Percentiles rank a stretch among this genome's conserved stretches.
Conservation (phyloP, 1,140 invertebrate species). For the Lepidotrigona ventralis region DNA sequence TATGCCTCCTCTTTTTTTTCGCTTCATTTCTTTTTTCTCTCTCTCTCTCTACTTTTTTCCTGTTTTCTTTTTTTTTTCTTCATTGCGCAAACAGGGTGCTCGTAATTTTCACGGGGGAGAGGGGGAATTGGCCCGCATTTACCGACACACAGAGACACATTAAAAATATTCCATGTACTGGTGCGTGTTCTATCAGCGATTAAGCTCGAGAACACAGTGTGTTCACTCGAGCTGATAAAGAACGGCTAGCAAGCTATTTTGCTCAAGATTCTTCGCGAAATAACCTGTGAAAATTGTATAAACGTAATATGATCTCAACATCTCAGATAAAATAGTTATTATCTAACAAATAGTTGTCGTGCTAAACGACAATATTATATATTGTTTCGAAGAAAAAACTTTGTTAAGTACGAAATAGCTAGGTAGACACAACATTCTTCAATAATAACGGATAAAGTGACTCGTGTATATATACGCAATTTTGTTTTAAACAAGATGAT, state of each 20-base stretch:
- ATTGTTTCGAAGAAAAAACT: too few relatives aligned
- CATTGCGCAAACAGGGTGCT: neutral
- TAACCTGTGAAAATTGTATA: neutral
- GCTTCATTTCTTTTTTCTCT: neutral
- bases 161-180: neutral
- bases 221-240: neutral
- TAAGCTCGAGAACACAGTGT: neutral
- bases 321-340: too few relatives aligned
- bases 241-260: neutral
- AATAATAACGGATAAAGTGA: too few relatives aligned
- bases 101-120: constrained; percentile 8
- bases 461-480: too few relatives aligned
- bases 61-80: neutral
- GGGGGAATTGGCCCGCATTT: constrained; percentile 19
- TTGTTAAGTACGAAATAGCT: too few relatives aligned
- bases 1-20: neutral
- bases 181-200: neutral
- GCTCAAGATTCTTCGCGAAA: neutral
- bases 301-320: neutral
- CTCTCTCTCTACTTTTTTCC: neutral
- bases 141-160: neutral
- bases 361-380: too few relatives aligned
- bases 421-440: too few relatives aligned
- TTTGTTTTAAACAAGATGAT: too few relatives aligned
- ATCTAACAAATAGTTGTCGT: too few relatives aligned